Evolutionary conservation across 2,113 vertebrate genomes (phyloP).

Genomic region (Condylura cristata): DNA sequence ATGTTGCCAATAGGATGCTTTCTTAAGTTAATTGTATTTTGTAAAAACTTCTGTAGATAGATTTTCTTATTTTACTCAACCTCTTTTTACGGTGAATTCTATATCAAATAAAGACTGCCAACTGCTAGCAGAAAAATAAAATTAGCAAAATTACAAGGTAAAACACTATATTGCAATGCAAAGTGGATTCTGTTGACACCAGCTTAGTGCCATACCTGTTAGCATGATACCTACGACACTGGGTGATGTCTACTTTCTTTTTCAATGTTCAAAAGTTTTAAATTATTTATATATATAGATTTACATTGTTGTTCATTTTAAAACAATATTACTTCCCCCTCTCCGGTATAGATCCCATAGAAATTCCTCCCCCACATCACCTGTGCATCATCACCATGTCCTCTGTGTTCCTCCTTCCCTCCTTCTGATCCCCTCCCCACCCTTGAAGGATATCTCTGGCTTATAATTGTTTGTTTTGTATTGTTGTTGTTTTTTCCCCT

Average conservation of each 20-base stretch:
- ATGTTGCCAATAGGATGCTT: background rate
- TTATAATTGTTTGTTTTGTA: too few relatives aligned
- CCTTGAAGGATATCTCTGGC: too few relatives aligned
- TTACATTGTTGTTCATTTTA: too few relatives aligned
- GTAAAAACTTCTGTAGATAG: background rate
- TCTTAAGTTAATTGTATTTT: conserved; percentile 12
- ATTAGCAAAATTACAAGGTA: background rate
- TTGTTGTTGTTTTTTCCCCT: too few relatives aligned
- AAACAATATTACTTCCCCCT: too few relatives aligned
- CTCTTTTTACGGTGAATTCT: background rate
- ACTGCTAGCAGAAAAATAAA: background rate
- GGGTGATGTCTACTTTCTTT: background rate
- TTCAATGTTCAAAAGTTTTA: too few relatives aligned
- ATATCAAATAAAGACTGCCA: background rate
- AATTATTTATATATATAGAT: too few relatives aligned
- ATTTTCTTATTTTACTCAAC: background rate
- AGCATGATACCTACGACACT: background rate
- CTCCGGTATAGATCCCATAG: too few relatives aligned
- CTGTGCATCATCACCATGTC: too few relatives aligned
- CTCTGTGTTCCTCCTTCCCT: too few relatives aligned
- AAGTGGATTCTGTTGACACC: background rate
- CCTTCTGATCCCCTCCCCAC: too few relatives aligned
- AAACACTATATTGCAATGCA: background rate
- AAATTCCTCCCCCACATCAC: too few relatives aligned
- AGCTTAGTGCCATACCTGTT: rapidly evolving